Evolutionary conservation across 2,113 vertebrate species (phyloP).

Genomic region (Ursus arctos): DNA sequence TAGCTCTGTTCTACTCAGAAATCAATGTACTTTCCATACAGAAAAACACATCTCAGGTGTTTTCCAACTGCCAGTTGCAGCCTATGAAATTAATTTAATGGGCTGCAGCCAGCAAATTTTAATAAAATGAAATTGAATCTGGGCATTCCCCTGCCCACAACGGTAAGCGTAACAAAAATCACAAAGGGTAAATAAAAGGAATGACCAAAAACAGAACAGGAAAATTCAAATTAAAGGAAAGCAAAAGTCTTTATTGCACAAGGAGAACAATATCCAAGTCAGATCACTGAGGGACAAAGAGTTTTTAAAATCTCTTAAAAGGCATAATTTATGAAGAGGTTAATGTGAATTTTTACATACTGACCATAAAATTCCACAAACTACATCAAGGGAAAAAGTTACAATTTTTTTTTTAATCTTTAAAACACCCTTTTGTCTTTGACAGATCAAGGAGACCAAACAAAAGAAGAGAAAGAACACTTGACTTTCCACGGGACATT

Average conservation of each 20-base stretch:
- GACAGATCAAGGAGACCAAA: not conserved
- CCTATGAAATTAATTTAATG: constrained; percentile 30
- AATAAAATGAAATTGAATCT: constrained; percentile 22
- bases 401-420: not conserved
- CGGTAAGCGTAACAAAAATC: not conserved
- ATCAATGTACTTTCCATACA: not conserved
- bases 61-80: constrained; percentile 12
- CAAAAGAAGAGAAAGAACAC: not conserved
- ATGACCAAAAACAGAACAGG: not conserved
- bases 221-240: constrained; percentile 51
- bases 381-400: not conserved
- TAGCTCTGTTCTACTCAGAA: not conserved
- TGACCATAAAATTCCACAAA: constrained; percentile 4
- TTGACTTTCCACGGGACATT: not conserved
- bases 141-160: constrained; percentile 30
- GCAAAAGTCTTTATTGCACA: not conserved
- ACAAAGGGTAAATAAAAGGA: not conserved
- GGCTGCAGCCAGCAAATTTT: not conserved
- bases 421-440: not conserved
- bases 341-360: not conserved
- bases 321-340: not conserved
- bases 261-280: not conserved
- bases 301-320: not conserved
- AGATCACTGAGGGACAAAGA: not conserved
- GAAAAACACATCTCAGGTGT: not conserved